Conservation (phyloP, 2,113 vertebrate species). For the Aegithalos caudatus region DNA sequence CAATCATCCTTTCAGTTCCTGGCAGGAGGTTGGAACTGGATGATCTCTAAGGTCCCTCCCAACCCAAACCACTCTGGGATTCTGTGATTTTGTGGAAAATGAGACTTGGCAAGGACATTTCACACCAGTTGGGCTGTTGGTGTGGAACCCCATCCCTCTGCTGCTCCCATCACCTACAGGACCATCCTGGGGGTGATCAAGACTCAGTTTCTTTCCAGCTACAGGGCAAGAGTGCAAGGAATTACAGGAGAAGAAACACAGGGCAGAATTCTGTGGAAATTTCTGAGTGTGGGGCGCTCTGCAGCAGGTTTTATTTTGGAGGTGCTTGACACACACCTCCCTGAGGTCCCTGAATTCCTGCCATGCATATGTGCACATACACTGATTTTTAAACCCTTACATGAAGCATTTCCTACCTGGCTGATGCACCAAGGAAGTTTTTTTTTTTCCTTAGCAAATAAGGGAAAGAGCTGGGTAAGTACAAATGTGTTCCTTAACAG, state of each 20-base stretch:
- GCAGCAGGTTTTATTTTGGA: background rate
- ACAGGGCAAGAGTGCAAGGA: background rate
- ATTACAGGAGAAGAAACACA: background rate
- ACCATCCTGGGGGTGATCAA: background rate
- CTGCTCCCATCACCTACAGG: background rate
- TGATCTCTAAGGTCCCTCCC: background rate
- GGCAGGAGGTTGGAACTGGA: background rate
- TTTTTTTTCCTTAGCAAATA: background rate
- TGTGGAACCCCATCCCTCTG: background rate
- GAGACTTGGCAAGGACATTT: background rate
- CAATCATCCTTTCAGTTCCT: background rate
- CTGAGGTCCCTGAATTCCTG: background rate
- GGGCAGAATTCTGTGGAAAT: background rate
- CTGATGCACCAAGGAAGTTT: background rate
- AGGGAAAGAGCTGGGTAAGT: background rate
- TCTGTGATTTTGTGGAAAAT: background rate
- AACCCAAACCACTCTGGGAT: background rate
- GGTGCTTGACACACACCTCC: background rate
- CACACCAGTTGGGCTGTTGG: background rate
- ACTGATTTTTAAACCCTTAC: background rate
- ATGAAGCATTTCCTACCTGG: background rate
- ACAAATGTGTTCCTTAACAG: background rate
- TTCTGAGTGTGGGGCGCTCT: background rate
- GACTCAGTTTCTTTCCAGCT: background rate
- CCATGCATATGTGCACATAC: fast-evolving